phyloP scores from a whole-genome alignment of 1,140 invertebrate genomes.

The Brachionus sp. region DNA sequence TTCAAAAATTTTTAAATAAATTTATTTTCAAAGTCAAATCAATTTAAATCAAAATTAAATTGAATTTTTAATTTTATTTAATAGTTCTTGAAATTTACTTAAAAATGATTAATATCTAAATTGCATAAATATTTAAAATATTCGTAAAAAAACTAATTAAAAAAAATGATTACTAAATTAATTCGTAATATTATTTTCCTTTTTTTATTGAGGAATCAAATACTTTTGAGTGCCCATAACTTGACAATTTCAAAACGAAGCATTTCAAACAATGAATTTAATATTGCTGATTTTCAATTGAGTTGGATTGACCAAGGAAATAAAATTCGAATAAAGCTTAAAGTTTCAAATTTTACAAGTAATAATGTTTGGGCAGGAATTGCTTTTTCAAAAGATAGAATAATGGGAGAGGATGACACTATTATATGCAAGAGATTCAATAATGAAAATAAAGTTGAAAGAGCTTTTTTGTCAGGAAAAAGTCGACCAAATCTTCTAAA shows the following conservation, averaged over 20 bases:
- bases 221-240: neutral
- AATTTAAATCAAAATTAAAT: no score
- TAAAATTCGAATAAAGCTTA: neutral
- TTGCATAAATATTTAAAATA: no score
- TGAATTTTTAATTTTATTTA: no score
- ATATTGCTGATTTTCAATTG: neutral
- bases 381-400: neutral
- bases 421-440: neutral
- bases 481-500: neutral
- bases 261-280: neutral
- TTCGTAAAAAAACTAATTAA: no score
- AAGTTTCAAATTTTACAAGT: neutral
- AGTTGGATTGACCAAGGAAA: neutral
- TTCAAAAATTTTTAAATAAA: no score
- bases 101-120: no score
- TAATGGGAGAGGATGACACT: neutral
- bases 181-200: neutral
- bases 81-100: no score
- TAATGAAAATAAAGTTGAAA: neutral
- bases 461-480: neutral
- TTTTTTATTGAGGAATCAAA: neutral
- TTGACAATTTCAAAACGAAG: neutral
- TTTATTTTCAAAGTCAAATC: no score
- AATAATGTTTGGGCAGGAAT: neutral
- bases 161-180: neutral